Conservation (phyloP, 2,113 vertebrate genomes). For the Aegithalos caudatus region DNA sequence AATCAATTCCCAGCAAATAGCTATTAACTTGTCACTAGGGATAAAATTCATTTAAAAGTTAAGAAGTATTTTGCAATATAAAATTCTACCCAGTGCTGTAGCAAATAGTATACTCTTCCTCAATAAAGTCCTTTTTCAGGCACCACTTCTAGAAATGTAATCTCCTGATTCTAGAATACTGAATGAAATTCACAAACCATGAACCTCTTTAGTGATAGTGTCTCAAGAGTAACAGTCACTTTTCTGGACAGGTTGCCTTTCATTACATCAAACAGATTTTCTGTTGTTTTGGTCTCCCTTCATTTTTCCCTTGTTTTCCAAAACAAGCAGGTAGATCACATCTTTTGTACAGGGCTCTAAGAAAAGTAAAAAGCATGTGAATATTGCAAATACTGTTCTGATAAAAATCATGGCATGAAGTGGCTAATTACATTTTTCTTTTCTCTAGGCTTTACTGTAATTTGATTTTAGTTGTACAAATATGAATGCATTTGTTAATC, state of each 20-base stretch:
- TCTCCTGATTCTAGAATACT: conserved; percentile 1
- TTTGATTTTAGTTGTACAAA: conserved; percentile 46
- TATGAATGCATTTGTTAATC: conserved; percentile 49
- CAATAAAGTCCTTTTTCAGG: conserved; percentile 32
- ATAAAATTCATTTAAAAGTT: conserved; percentile 72
- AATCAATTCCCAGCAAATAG: conserved; percentile 68
- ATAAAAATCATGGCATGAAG: background rate
- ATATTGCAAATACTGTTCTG: background rate
- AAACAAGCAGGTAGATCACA: background rate
- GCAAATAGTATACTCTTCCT: conserved; percentile 42
- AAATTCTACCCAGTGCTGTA: conserved; percentile 33
- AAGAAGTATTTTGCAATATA: conserved; percentile 26
- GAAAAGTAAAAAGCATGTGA: background rate
- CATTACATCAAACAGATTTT: conserved; percentile 35
- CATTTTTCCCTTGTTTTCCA: background rate
- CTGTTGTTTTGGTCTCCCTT: conserved; percentile 17
- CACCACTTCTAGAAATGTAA: conserved; percentile 47
- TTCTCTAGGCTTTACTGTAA: conserved; percentile 23
- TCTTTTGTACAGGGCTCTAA: background rate
- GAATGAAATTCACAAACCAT: conserved; percentile 39
- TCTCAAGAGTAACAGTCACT: conserved; percentile 44
- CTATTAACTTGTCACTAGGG: conserved; percentile 53
- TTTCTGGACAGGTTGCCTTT: conserved; percentile 51
- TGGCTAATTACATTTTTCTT: conserved; percentile 23
- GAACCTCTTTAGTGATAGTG: conserved; percentile 33